Base-by-base conservation (phyloP, 2,797 vertebrate species). In the Adelosebastes latens region DNA sequence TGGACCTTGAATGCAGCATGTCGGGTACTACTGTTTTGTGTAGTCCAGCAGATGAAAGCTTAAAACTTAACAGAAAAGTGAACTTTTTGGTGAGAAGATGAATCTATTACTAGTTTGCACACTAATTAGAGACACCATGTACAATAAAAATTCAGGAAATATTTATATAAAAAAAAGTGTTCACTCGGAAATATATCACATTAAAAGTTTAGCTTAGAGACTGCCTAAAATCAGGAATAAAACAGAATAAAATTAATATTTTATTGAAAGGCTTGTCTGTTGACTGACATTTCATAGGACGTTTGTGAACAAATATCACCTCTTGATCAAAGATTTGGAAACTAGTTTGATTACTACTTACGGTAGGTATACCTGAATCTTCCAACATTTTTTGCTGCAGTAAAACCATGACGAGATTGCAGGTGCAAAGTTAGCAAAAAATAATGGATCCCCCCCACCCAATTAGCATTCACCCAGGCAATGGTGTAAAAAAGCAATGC, bases 381-480 rank as follows among this genome's bases (percentile, higher is more conserved):
- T 63, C 8, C 13, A 67, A 67, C n/a, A 18, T 29, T 62, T 62
- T 52, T 16, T 27, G 27, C 13, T 61, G 46, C 49, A 58, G 67
- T 42, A 39, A 59, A 80, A 42, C 10, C 31, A 29, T 42, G 74
- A 77, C 2, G n/a, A 27, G 24, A 39, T 4, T 29, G 10, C 4
- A 79, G 14, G 46, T 79, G 53, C 68, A 80, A 61, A 34, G 42
- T 32, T 76, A 59, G 62, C 62, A 66, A 63, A 72, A 67, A 29
- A 66, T 24, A 72, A 60, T 65, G 53, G 20, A 72, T 67, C 6
- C 25, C 49, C 10, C 46, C 12, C 8, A 70, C 16, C 36, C 42
- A 77, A 82, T 82, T 71, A 74, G 70, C n/a, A 80, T 78, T 78
- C 72, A 79, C 20, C 13, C 24, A 16, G 14, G 56, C 59, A 62